A percentile compares a stretch with the other conserved stretches of the same genome.
phyloP scores from a whole-genome alignment of 2,888 invertebrate genomes.

The Sphaeridia pumilis region DNA sequence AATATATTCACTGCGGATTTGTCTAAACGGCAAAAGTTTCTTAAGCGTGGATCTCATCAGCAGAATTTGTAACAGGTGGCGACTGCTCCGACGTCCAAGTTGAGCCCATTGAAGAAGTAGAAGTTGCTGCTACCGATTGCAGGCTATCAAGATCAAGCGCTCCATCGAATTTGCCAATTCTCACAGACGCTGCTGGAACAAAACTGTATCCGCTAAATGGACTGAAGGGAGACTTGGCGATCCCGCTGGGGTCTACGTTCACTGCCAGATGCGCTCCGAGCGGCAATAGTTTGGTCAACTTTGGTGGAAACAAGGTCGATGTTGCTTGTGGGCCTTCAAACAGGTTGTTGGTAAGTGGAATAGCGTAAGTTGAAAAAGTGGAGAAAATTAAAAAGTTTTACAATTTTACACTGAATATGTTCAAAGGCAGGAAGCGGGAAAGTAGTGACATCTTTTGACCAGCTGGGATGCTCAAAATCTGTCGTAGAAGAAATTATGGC shows the following conservation, averaged over 20 bases:
- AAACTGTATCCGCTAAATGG: not conserved
- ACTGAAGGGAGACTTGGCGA: conserved; percentile 1
- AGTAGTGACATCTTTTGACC: conserved; percentile 7
- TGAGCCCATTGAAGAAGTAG: not conserved
- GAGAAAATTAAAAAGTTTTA: not conserved
- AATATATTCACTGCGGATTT: too few relatives aligned
- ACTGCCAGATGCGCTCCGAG: conserved; percentile 6
- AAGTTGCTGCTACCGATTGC: not conserved
- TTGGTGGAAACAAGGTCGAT: not conserved
- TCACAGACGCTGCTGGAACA: not conserved
- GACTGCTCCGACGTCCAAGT: not conserved
- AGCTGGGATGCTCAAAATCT: conserved; percentile 22
- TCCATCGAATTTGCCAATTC: conserved; percentile 1
- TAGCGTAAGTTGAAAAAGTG: not conserved
- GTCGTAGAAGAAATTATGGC: conserved; percentile 20
- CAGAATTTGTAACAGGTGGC: not conserved
- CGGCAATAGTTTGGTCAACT: not conserved
- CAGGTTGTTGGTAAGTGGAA: not conserved
- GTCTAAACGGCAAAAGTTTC: too few relatives aligned
- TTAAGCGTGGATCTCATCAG: too few relatives aligned
- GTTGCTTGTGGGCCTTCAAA: not conserved
- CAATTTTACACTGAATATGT: not conserved
- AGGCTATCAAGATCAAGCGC: not conserved
- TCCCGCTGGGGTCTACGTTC: not conserved
- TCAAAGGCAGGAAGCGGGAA: not conserved